Evolutionary conservation across 2,113 vertebrate genomes (phyloP), one percentile per base, ranked within the genome.

Genomic region (Oreochromis tanganicae): DNA sequence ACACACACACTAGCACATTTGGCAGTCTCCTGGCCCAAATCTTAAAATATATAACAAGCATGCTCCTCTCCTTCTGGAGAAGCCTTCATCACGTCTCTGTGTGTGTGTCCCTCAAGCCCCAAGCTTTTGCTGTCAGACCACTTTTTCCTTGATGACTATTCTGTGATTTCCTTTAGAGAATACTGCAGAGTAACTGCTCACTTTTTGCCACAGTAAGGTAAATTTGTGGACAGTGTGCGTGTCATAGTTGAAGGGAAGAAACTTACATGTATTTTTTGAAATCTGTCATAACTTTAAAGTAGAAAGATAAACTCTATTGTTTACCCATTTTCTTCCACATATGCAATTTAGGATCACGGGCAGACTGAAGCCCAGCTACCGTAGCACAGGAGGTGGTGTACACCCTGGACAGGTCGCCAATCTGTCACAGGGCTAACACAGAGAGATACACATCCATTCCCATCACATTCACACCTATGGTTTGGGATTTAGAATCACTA

Each of bases 1-100:
- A 82, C 56, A 86, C 66, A 82, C 63, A 80, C 86, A 55, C 71
- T 14, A 29, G 59, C 46, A 81, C 46, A 90, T 68, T 43, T 52
- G 10, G 19, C 57, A 63, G 71, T 73, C 46, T 78, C 14, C 71
- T 52, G 81, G 83, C 82, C 66, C 57, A 87, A 87, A 81, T 87
- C 90, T 88, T 68, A 82, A 91, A 89, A 88, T 88, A 91, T 83
- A 87, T 79, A 86, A 90, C 85, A 82, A 87, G 80, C 81, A 27
- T 56, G 36, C 27, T 24, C 54, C 29, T 85, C 57, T 82, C 66
- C 78, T 71, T 73, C 56, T 56, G 61, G 55, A 75, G 68, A 75
- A 82, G 75, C 66, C 73, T 90, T 90, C 81, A 81, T 88, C 43
- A 9, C 4, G 9, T 50, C 9, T 75, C 3, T 52, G 17, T 54